phyloP scores from a whole-genome alignment of 1,140 invertebrate genomes.

The Belonocnema kinseyi region DNA sequence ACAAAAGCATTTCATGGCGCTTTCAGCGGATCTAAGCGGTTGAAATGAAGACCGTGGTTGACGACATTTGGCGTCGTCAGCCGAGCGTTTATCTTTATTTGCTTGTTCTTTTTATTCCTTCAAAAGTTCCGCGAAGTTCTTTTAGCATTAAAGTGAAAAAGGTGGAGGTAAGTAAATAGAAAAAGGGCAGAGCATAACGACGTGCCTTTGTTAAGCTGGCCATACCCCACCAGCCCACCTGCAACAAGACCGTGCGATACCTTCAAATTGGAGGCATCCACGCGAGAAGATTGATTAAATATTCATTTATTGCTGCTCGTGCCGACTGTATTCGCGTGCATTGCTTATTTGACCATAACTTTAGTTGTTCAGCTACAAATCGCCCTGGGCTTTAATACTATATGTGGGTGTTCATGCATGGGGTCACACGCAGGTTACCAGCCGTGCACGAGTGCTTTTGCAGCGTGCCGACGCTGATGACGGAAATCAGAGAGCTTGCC shows the following conservation, averaged over 20 bases:
- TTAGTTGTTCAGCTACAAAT: constrained; percentile 68
- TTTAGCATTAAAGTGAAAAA: constrained; percentile 2
- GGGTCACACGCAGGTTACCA: constrained; percentile 45
- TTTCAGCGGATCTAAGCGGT: constrained; percentile 17
- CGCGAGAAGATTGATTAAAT: constrained; percentile 73
- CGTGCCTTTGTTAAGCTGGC: constrained; percentile 7
- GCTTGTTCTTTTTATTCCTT: background rate
- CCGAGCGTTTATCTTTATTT: constrained; percentile 31
- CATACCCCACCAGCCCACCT: background rate
- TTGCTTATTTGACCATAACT: constrained; percentile 73
- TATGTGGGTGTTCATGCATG: constrained; percentile 49
- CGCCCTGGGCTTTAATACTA: constrained; percentile 66
- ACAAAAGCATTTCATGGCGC: constrained; percentile 13
- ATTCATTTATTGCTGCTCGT: constrained; percentile 68
- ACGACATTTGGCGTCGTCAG: constrained; percentile 29
- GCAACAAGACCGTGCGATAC: constrained; percentile 45
- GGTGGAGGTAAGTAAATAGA: constrained; percentile 11
- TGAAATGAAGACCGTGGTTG: constrained; percentile 23
- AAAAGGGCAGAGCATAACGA: constrained; percentile 7
- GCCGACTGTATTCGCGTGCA: constrained; percentile 66
- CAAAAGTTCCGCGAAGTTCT: constrained; percentile 21
- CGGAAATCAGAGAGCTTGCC: constrained; percentile 16
- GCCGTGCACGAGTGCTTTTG: constrained; percentile 37
- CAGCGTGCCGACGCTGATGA: constrained; percentile 33
- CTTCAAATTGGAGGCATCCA: constrained; percentile 68